Evolutionary conservation across 2,888 invertebrate genomes (phyloP), one percentile per base, ranked within the genome.

Genomic region (Drosophila ezoana): DNA sequence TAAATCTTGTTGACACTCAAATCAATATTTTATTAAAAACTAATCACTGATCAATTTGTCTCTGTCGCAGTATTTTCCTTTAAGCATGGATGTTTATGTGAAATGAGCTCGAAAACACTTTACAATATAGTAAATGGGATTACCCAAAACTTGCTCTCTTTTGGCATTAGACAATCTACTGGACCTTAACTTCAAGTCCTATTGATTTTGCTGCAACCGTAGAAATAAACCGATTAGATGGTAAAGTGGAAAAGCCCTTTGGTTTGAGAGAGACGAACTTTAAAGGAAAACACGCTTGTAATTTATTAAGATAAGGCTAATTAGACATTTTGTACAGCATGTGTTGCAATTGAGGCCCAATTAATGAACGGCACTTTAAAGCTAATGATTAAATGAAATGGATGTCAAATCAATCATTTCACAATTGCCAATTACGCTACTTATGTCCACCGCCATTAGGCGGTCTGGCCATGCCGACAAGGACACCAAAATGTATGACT

Each of bases 341-440:
- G 23, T 56, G 28, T n/a, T 49, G 38, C 52, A 52, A 28, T 41
- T 20, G n/a, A 49, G 20, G 14, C 10, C 4, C 28, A 61, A 64
- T 61, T 68, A 53, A 68, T 67, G 48, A 38, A 60, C 16, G 40
- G 5, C 11, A 43, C 18, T 48, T 53, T 28, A 61, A 54, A 18
- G 53, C 54, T 20, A 68, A 61, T 40, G 53, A 40, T 68, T 49
- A 18, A 44, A 49, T 40, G 49, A 49, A 45, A 40, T 28, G 28
- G 28, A 49, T 61, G 43, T 68, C 45, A 33, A 59, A 79, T 79
- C 76, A 67, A 61, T 76, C 67, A 63, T 63, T 47, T 23, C 23
- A 63, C 63, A 58, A 67, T 67, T 61, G 58, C 63, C 76, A 75
- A 79, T 76, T 79, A 61, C 56, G n/a, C 53, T 35, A 9, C 32